A percentile compares a stretch with the other conserved stretches of the same genome.
Evolutionary conservation across 2,113 vertebrate genomes (phyloP).

Genomic region (Pangasianodon hypophthalmus): DNA sequence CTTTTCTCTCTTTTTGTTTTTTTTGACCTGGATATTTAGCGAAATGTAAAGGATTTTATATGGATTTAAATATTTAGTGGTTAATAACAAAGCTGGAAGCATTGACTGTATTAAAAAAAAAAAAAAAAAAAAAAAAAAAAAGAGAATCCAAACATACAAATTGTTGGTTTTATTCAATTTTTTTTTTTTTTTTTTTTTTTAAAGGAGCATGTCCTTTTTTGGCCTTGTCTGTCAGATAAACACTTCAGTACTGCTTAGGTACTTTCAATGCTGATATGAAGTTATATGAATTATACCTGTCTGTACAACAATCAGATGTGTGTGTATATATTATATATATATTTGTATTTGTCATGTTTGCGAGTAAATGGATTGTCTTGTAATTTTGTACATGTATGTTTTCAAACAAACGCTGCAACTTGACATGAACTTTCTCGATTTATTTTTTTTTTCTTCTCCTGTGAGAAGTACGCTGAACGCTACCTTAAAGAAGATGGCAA

Average conservation of each 20-base stretch:
- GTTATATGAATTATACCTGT: constrained; percentile 66
- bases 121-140: not conserved
- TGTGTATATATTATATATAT: constrained; percentile 44
- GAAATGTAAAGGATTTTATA: constrained; percentile 79
- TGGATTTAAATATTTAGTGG: constrained; percentile 63
- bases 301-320: constrained; percentile 60
- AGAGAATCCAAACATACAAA: constrained; percentile 21
- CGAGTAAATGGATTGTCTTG: constrained; percentile 55
- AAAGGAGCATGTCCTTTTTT: constrained; percentile 18
- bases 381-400: constrained; percentile 61
- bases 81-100: constrained; percentile 56
- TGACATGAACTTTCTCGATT: constrained; percentile 64
- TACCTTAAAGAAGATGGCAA: not conserved
- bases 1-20: constrained; percentile 73
- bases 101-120: constrained; percentile 33
- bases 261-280: constrained; percentile 73
- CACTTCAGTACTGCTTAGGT: constrained; percentile 67
- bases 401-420: constrained; percentile 63
- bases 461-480: not conserved
- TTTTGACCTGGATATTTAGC: constrained; percentile 66
- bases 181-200: not conserved
- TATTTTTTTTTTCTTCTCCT: not conserved
- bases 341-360: constrained; percentile 6
- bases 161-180: not conserved
- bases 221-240: constrained; percentile 36